Percentiles rank a stretch among this genome's conserved stretches.
Evolutionary conservation across 2,113 vertebrate genomes (phyloP).

Genomic region (Eclectus roratus): DNA sequence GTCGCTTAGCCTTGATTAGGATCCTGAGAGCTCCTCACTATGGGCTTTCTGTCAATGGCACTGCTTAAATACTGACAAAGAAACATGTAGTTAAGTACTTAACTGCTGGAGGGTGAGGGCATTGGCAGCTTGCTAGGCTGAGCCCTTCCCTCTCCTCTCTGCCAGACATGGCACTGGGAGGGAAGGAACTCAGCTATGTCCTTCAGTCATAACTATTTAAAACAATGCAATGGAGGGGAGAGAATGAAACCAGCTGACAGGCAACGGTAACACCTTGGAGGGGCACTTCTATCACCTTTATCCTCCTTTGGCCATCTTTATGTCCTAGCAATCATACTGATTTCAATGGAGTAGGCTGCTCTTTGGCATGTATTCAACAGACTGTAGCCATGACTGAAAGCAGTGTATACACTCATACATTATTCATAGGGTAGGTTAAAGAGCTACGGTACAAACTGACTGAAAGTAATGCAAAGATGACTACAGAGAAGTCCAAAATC

Average conservation of each 20-base stretch:
- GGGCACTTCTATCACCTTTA: not conserved
- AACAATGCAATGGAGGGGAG: not conserved
- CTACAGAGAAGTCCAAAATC: not conserved
- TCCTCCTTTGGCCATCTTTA: not conserved
- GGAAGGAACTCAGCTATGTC: not conserved
- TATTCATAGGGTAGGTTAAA: not conserved
- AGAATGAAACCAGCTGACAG: not conserved
- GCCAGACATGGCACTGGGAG: accelerated
- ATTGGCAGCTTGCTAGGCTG: not conserved
- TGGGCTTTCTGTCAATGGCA: not conserved
- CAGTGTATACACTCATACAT: not conserved
- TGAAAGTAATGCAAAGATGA: not conserved
- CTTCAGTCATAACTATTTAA: not conserved
- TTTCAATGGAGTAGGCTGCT: not conserved
- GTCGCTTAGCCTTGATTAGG: not conserved
- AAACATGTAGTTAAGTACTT: not conserved
- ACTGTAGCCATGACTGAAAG: not conserved
- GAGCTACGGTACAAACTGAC: not conserved
- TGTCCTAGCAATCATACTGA: not conserved
- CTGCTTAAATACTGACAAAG: not conserved
- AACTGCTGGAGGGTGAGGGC: not conserved
- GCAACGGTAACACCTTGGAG: not conserved
- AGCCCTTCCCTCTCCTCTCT: not conserved
- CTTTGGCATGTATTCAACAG: not conserved
- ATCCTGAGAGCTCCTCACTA: not conserved